Conservation (phyloP, 2,888 invertebrate species). For the Xylota sylvarum region DNA sequence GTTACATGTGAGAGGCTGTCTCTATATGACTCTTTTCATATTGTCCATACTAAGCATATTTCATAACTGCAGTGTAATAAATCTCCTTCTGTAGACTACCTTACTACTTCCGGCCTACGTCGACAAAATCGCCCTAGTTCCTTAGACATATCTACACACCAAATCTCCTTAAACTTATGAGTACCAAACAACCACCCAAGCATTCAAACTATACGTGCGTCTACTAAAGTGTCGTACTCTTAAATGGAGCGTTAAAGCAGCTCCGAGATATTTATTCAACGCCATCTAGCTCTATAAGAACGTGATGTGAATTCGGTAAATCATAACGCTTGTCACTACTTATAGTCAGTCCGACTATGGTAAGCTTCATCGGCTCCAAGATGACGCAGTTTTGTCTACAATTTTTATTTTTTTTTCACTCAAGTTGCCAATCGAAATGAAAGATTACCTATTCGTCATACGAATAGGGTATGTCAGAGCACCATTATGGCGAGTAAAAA, state of each 20-base stretch:
- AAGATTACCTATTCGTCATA: background rate
- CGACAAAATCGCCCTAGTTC: too few species aligned
- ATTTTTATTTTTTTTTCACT: background rate
- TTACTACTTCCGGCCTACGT: too few species aligned
- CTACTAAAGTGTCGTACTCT: background rate
- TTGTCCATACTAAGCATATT: too few species aligned
- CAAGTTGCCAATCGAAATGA: background rate
- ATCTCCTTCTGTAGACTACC: too few species aligned
- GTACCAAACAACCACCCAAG: too few species aligned
- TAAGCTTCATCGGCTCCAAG: background rate
- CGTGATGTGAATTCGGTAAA: background rate
- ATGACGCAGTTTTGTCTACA: background rate
- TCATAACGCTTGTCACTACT: background rate
- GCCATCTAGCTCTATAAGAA: background rate
- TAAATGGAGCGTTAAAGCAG: background rate
- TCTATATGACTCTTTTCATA: too few species aligned
- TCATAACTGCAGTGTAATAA: too few species aligned
- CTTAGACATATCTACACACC: too few species aligned
- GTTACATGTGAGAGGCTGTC: too few species aligned
- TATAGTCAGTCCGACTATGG: background rate
- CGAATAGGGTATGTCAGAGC: background rate
- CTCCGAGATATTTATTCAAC: background rate
- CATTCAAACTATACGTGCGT: background rate
- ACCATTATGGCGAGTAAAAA: background rate
- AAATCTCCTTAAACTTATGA: too few species aligned